Evolutionary conservation across 2,797 vertebrate genomes (phyloP).

Genomic region (Percopsis omiscomaycus): DNA sequence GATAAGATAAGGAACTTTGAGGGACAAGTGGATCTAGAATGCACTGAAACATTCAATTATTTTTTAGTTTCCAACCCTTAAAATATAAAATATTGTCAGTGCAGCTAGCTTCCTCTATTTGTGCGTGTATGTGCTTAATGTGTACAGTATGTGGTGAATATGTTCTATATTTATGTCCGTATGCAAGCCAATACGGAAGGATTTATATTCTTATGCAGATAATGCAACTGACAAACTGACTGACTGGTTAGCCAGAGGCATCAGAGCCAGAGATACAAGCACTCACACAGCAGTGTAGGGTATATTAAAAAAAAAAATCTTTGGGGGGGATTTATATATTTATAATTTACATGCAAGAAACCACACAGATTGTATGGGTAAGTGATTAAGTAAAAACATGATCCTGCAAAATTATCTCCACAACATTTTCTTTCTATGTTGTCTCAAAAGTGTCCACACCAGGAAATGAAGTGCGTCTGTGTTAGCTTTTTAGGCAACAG

Average conservation of each 20-base stretch:
- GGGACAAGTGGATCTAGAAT: conserved; percentile 42
- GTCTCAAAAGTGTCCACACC: conserved; percentile 1
- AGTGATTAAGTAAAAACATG: too few species aligned
- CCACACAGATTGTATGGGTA: too few species aligned
- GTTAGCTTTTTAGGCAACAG: conserved; percentile 32
- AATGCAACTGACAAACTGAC: conserved; percentile 41
- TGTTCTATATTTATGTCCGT: too few species aligned
- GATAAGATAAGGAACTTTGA: conserved; percentile 30
- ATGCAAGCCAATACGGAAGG: conserved; percentile 4
- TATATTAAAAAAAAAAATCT: not conserved
- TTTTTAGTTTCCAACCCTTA: conserved; percentile 31
- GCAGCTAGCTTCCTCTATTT: conserved; percentile 15
- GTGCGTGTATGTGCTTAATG: not conserved
- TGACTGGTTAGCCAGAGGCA: conserved; percentile 22
- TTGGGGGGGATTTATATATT: not conserved
- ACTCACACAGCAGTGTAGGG: conserved; percentile 11
- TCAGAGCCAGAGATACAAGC: conserved; percentile 13
- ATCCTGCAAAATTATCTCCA: too few species aligned
- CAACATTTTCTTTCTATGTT: too few species aligned
- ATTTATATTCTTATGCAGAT: not conserved
- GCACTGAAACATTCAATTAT: conserved; percentile 54
- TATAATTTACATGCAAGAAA: too few species aligned
- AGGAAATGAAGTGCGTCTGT: conserved; percentile 40
- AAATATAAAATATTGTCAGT: conserved; percentile 11
- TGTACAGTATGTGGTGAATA: too few species aligned